A percentile compares a stretch with the other conserved stretches of the same genome.
Conservation (phyloP, 2,797 vertebrate species). For the Columba guinea region DNA sequence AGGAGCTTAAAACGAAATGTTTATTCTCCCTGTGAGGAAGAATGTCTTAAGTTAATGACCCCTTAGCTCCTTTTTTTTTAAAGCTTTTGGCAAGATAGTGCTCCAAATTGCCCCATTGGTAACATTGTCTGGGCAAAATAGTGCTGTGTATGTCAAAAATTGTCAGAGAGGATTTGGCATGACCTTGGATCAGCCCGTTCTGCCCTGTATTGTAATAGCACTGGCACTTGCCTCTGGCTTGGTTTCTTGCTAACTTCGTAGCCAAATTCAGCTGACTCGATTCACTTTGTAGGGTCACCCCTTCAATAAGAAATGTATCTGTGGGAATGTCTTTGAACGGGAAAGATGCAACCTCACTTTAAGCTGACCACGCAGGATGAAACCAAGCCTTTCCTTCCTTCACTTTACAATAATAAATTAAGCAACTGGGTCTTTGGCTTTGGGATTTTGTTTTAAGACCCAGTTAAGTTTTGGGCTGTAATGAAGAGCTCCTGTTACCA, state of each 20-base stretch:
- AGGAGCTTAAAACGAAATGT: not conserved
- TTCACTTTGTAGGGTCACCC: not conserved
- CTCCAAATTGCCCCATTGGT: not conserved
- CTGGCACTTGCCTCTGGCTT: not conserved
- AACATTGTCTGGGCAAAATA: not conserved
- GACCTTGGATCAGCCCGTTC: not conserved
- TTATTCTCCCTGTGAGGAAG: not conserved
- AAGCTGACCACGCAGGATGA: not conserved
- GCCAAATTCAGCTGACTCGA: not conserved
- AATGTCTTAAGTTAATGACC: not conserved
- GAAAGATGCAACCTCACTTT: not conserved
- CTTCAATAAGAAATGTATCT: not conserved
- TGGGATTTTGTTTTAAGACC: not conserved
- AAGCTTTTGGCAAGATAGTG: not conserved
- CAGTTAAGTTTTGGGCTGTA: not conserved
- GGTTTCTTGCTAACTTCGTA: not conserved
- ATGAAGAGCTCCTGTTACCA: not conserved
- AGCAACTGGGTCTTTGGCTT: not conserved
- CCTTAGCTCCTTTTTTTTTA: not conserved
- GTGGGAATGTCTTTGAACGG: not conserved
- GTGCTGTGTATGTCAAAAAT: not conserved
- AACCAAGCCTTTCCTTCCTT: not conserved
- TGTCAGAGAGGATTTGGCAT: not conserved
- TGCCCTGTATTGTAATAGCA: not conserved
- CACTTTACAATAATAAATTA: not conserved